Percentiles rank a stretch among this genome's conserved stretches.
phyloP scores from a whole-genome alignment of 2,113 vertebrate genomes.

The Tragelaphus buxtoni region DNA sequence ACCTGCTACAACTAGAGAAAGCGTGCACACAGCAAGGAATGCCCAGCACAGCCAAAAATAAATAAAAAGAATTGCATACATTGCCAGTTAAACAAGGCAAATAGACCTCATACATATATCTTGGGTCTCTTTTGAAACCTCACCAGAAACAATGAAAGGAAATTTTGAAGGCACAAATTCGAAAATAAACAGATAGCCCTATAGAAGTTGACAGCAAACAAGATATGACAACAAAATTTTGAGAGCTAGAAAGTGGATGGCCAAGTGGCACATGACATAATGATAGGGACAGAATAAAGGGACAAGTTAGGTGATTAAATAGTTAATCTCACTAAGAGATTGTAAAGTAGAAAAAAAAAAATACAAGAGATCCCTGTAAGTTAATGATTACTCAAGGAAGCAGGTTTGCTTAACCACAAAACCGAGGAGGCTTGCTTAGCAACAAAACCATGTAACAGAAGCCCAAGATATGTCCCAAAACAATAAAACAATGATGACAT shows the following conservation, averaged over 20 bases:
- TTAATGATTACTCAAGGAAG: not conserved
- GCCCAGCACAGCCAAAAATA: not conserved
- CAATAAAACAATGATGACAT: not conserved
- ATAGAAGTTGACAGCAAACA: not conserved
- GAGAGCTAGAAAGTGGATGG: not conserved
- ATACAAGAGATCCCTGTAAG: not conserved
- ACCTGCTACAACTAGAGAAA: not conserved
- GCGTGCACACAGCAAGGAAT: not conserved
- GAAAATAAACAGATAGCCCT: not conserved
- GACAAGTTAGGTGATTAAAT: not conserved
- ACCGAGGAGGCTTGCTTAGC: not conserved
- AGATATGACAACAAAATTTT: not conserved
- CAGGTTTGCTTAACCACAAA: not conserved
- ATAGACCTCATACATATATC: not conserved
- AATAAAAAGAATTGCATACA: not conserved
- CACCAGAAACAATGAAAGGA: not conserved
- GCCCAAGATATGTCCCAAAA: not conserved
- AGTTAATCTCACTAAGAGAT: not conserved
- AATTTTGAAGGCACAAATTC: not conserved
- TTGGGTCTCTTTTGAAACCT: not conserved
- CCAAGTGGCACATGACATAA: not conserved
- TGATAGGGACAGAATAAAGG: not conserved
- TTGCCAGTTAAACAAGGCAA: not conserved
- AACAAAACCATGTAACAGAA: not conserved
- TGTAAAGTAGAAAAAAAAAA: not conserved